phyloP scores from a whole-genome alignment of 1,140 invertebrate genomes.

The Hestina assimilis region DNA sequence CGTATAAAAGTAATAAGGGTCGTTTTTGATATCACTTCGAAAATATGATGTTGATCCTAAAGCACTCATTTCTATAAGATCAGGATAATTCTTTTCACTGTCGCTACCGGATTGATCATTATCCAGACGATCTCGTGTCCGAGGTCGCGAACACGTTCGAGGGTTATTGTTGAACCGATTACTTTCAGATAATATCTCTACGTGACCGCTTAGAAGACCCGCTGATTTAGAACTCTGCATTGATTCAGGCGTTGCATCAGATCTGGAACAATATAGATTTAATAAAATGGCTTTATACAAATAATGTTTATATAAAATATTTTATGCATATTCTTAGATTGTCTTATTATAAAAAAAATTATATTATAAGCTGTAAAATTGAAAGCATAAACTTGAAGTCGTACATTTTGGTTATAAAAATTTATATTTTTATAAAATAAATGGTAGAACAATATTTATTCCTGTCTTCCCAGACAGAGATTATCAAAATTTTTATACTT shows the following conservation, averaged over 20 bases:
- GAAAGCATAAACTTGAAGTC: too few species aligned
- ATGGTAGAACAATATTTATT: too few species aligned
- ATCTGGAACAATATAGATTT: constrained; percentile 53
- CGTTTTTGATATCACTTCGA: constrained; percentile 56
- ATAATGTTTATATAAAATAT: neutral
- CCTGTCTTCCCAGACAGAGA: too few species aligned
- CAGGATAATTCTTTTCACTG: constrained; percentile 82
- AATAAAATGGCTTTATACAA: neutral
- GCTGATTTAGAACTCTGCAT: constrained; percentile 65
- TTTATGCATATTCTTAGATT: constrained; percentile 1
- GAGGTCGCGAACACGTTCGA: constrained; percentile 44
- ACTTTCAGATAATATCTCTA: constrained; percentile 73
- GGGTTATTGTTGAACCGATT: constrained; percentile 74
- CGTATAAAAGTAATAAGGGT: constrained; percentile 80
- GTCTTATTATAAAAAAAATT: too few species aligned
- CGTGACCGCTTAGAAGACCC: constrained; percentile 61
- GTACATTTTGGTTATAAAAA: too few species aligned
- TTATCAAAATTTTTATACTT: too few species aligned
- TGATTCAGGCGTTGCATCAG: constrained; percentile 59
- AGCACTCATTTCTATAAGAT: constrained; percentile 83
- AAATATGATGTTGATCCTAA: constrained; percentile 69
- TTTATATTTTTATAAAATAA: too few species aligned
- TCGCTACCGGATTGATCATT: constrained; percentile 79
- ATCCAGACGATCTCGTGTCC: constrained; percentile 72
- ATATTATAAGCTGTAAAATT: too few species aligned